These are phyloP conservation scores for Augochlorella aurata DNA, from an alignment of 2,888 invertebrate genomes.

Conservation along the genomic window DNA sequence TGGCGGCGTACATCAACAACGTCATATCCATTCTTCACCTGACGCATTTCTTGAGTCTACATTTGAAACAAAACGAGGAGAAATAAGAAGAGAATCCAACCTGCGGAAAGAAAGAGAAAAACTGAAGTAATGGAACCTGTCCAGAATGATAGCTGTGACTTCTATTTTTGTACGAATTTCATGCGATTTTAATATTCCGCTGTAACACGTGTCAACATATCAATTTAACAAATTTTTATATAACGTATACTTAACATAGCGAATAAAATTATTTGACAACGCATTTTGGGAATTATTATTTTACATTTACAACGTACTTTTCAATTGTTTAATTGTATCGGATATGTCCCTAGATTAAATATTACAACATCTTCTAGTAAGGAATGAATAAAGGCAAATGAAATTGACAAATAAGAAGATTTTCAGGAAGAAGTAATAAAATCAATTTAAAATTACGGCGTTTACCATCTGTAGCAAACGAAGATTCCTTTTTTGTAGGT, in stretches of 20 bases:
- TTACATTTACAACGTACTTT: not conserved
- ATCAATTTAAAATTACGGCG: no score
- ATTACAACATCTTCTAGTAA: no score
- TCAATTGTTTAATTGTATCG: no score
- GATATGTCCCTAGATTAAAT: no score
- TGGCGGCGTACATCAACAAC: slow-evolving; percentile 75
- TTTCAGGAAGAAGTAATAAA: no score
- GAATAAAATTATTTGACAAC: not conserved
- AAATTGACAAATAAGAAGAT: no score
- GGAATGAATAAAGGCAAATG: no score
- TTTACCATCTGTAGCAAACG: no score
- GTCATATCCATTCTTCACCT: slow-evolving; percentile 79
- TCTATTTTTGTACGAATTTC: slow-evolving; percentile 18
- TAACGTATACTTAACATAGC: not conserved
- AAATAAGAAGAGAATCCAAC: slow-evolving; percentile 3
- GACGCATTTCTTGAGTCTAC: slow-evolving; percentile 73
- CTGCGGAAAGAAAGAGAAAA: slow-evolving; percentile 10
- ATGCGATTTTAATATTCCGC: not conserved
- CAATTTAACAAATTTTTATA: slow-evolving; percentile 16
- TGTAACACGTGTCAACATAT: not conserved
- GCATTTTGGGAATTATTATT: not conserved
- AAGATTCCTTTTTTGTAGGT: no score
- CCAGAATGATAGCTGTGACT: not conserved
- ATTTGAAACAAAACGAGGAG: slow-evolving; percentile 33
- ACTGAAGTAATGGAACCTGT: not conserved